phyloP scores from a whole-genome alignment of 2,113 vertebrate genomes.

The Ageneiosus marmoratus region DNA sequence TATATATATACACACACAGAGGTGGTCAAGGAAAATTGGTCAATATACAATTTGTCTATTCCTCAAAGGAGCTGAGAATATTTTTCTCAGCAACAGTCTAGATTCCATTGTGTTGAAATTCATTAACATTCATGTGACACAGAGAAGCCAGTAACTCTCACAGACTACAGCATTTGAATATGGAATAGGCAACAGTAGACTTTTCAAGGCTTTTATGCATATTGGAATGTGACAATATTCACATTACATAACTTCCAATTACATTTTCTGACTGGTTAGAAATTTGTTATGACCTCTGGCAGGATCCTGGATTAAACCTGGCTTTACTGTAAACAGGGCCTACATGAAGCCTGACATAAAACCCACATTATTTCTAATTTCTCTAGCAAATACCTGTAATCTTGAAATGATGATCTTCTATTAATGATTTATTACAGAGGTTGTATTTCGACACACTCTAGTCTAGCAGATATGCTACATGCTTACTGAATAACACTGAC shows the following conservation, averaged over 20 bases:
- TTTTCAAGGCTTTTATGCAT: neutral
- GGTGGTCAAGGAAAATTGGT: neutral
- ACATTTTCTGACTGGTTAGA: neutral
- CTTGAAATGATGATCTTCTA: constrained; percentile 23
- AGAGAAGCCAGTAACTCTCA: neutral
- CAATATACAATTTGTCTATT: neutral
- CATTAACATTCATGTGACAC: constrained; percentile 9
- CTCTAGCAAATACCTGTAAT: constrained; percentile 19
- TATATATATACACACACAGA: neutral
- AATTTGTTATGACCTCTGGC: neutral
- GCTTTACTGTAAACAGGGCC: neutral
- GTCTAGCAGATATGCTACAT: neutral
- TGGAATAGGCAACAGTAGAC: neutral
- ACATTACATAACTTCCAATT: constrained; percentile 2
- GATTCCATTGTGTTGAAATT: constrained; percentile 11
- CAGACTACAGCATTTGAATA: neutral
- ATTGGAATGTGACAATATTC: neutral
- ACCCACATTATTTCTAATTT: constrained; percentile 17
- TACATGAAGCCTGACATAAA: constrained; percentile 10
- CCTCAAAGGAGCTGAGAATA: neutral
- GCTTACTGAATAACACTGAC: constrained; percentile 14
- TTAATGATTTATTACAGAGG: neutral
- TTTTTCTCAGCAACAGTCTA: neutral
- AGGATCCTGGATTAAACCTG: neutral
- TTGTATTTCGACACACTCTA: neutral